These are phyloP conservation scores for Fulica atra DNA, from an alignment of 2,113 vertebrate genomes.

Conservation along the genomic window DNA sequence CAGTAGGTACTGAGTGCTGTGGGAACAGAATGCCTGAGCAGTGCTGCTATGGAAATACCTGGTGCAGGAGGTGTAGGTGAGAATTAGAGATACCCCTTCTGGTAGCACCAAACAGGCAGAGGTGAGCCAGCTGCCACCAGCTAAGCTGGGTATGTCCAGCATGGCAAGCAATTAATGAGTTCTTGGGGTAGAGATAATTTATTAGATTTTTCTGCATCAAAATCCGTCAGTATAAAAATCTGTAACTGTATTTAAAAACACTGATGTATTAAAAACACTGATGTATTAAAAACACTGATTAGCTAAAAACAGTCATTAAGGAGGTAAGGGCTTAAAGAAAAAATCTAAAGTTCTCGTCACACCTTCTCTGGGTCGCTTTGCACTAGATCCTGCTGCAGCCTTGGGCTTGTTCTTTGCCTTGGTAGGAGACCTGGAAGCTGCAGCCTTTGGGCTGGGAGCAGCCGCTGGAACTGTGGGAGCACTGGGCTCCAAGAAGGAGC, in stretches of 20 bases:
- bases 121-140: neutral
- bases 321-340: conserved; percentile 83
- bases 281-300: neutral
- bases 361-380: conserved; percentile 78
- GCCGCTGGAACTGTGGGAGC: neutral
- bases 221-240: neutral
- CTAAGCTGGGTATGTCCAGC: neutral
- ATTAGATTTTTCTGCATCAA: neutral
- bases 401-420: conserved; percentile 79
- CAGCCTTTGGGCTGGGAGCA: neutral
- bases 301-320: conserved; percentile 8
- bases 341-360: conserved; percentile 80
- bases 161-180: neutral
- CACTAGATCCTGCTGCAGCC: conserved; percentile 65
- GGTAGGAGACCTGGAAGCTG: neutral
- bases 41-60: neutral
- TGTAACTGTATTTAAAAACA: neutral
- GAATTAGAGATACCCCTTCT: neutral
- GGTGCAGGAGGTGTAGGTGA: neutral
- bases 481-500: conserved; percentile 76
- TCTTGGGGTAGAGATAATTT: neutral
- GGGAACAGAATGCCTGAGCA: neutral
- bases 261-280: neutral
- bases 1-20: neutral
- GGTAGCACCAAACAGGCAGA: neutral